Evolutionary conservation across 1,140 invertebrate genomes (phyloP).

Genomic region (Conus betulinus): DNA sequence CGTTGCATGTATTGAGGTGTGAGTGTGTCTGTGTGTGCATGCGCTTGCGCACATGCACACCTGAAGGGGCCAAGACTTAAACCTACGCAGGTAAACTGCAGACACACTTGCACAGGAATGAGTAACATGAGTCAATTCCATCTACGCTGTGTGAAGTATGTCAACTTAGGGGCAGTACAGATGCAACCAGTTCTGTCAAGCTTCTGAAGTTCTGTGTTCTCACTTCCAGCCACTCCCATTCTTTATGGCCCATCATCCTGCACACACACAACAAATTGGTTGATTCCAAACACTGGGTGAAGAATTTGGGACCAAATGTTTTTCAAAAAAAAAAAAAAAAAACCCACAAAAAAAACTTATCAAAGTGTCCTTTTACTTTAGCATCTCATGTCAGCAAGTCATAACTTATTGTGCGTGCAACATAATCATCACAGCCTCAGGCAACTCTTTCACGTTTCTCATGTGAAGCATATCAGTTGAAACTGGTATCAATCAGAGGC

Average conservation of each 20-base stretch:
- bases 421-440: no score
- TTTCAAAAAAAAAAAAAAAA: no score
- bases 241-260: slow-evolving; percentile 1
- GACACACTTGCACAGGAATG: not conserved
- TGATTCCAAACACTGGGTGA: no score
- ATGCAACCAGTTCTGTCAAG: not conserved
- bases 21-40: not conserved
- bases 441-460: no score
- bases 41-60: no score
- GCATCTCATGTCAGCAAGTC: no score
- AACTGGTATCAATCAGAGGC: no score
- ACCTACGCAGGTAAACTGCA: not conserved
- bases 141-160: not conserved
- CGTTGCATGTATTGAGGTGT: not conserved
- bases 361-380: no score
- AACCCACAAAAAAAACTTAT: no score
- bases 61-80: not conserved
- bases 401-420: no score
- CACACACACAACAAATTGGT: not conserved
- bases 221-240: not conserved
- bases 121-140: not conserved
- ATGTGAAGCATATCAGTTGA: no score
- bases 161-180: not conserved
- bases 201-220: not conserved
- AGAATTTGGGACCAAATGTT: no score